Evolutionary conservation across 1,140 invertebrate genomes (phyloP), one percentile per base, ranked within the genome.

Genomic region (Macrostomum lignano): DNA sequence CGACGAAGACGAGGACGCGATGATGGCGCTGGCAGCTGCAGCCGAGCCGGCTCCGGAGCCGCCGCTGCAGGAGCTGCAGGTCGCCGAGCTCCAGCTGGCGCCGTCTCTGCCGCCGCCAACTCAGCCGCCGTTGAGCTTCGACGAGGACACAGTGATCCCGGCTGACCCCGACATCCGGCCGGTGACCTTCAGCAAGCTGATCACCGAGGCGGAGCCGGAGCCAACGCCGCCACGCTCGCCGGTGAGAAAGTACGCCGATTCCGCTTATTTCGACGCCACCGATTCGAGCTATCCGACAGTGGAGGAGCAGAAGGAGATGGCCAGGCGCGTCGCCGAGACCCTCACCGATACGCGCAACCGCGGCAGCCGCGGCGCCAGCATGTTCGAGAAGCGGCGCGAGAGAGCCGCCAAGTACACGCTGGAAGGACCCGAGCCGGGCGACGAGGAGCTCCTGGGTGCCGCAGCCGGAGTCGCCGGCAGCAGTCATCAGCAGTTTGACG

Each of bases 221-320:
- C n/a, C n/a, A n/a, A n/a, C n/a, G n/a, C n/a, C n/a, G n/a, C n/a
- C n/a, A n/a, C n/a, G n/a, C 29, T 36, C 55, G 62, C 19, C 60
- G 81, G 76, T 73, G 51, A 79, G 79, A 60, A 70, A 78, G 51
- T 88, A 72, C 55, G 70, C 77, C 9, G 82, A 78, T 26, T 86
- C 79, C 10, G 73, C 76, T 42, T 91, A 88, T 65, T 91, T 86
- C 56, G 47, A 55, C 30, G 49, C 54, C 26, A 70, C 74, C 10
- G 68, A 71, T 15, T 68, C 70, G 22, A 62, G 70, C 20, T 81
- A 84, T 55, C 81, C 81, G 2, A 86, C 81, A 1, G 72, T 91
- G 33, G 75, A 84, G 48, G 79, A 91, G 50, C 81, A 91, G 58
- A 77, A 88, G 46, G 70, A 77, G 49, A 61, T 88, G 35, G 79